Conservation (phyloP, 2,888 invertebrate genomes). For the Scelioninae gen. 2 region DNA sequence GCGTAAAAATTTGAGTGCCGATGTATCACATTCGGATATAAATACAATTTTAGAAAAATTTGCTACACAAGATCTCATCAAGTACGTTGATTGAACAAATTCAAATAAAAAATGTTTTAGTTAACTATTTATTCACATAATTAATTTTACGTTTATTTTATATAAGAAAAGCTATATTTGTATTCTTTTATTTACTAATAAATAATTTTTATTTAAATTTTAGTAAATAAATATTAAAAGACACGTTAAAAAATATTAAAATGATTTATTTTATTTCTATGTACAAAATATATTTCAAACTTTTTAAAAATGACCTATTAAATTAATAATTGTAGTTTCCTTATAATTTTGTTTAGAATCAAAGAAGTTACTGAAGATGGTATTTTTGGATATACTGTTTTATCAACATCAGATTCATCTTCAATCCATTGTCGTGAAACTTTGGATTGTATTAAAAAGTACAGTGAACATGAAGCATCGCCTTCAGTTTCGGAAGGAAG, state of each 20-base stretch:
- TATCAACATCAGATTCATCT: conserved; percentile 69
- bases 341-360: conserved; percentile 64
- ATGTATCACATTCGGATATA: conserved; percentile 79
- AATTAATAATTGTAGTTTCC: too few relatives aligned
- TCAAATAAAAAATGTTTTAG: background rate
- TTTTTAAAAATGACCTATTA: too few relatives aligned
- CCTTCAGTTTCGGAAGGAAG: conserved; percentile 65
- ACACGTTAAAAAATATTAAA: too few relatives aligned
- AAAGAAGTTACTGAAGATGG: conserved; percentile 74
- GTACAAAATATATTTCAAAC: too few relatives aligned
- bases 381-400: conserved; percentile 71
- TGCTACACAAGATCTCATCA: conserved; percentile 84
- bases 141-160: conserved; percentile 13
- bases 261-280: too few relatives aligned
- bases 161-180: conserved; percentile 16
- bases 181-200: background rate
- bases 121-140: conserved; percentile 9
- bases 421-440: conserved; percentile 64
- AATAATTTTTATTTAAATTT: too few relatives aligned
- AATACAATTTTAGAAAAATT: conserved; percentile 87
- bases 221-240: too few relatives aligned
- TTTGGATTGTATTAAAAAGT: conserved; percentile 66
- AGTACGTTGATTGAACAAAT: conserved; percentile 73
- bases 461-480: conserved; percentile 67
- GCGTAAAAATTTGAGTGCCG: conserved; percentile 76